A percentile compares a stretch with the other conserved stretches of the same genome.
Conservation (phyloP, 2,888 invertebrate genomes). For the Hemistola chrysoprasaria region DNA sequence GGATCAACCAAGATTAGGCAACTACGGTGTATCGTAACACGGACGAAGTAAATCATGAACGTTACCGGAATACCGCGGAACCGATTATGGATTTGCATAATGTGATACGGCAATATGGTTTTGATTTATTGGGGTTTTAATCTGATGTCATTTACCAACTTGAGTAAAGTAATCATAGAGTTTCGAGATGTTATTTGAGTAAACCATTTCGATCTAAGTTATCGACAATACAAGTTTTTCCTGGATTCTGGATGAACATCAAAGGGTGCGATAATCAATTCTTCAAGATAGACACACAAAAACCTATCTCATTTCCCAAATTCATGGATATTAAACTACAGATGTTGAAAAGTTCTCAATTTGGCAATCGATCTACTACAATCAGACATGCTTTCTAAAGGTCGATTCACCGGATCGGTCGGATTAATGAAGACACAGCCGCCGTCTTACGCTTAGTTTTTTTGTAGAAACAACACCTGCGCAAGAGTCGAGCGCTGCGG, state of each 20-base stretch:
- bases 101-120: slow-evolving; percentile 3
- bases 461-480: slow-evolving; percentile 74
- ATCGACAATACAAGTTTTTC: too few relatives aligned
- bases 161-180: too few relatives aligned
- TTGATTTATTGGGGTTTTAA: background rate
- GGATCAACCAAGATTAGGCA: slow-evolving; percentile 26
- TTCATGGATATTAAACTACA: slow-evolving; percentile 15
- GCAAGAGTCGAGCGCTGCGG: slow-evolving; percentile 70
- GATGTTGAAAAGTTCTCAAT: slow-evolving; percentile 16
- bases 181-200: too few relatives aligned
- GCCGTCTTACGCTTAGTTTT: slow-evolving; percentile 73
- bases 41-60: slow-evolving; percentile 19
- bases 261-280: too few relatives aligned
- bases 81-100: slow-evolving; percentile 21
- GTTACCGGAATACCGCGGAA: slow-evolving; percentile 1
- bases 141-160: too few relatives aligned
- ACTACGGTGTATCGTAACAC: slow-evolving; percentile 21
- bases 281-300: too few relatives aligned
- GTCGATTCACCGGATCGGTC: slow-evolving; percentile 58
- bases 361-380: slow-evolving; percentile 21
- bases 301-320: background rate
- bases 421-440: slow-evolving; percentile 64
- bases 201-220: background rate
- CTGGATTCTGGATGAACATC: background rate
- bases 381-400: slow-evolving; percentile 32